Evolutionary conservation across 2,797 vertebrate genomes (phyloP), one percentile per base, ranked within the genome.

Genomic region (Pseudochaenichthys georgianus): DNA sequence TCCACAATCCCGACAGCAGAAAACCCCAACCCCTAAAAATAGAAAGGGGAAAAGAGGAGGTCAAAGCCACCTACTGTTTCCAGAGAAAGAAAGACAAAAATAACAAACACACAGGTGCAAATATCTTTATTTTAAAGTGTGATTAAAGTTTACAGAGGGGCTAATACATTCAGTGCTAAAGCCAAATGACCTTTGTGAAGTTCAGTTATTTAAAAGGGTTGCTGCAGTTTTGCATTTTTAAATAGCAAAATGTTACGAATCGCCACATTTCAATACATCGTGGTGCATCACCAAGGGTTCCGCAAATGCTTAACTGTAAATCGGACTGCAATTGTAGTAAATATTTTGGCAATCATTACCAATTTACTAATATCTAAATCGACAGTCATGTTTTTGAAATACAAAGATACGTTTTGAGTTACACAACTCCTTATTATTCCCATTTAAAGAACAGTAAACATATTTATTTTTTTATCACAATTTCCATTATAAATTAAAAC

Each of bases 1-100:
- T 79, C 90, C 95, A 80, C 92, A 94, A 87, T 94, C 90, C 68
- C 74, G 89, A 90, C 89, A 91, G 88, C 83, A 93, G 93, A 93
- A 93, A 89, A 88, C 78, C 82, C 89, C 90, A 83, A 87, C 88
- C 80, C 93, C 95, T 96, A 93, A 73, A 92, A 94, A 90, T 72
- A 95, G 81, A 94, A 89, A 93, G 77, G 81, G 84, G 82, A 94
- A 92, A 92, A 93, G 75, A 78, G 87, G 88, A 91, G 86, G 91
- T 94, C 90, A 94, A 91, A 82, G 80, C 78, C 77, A 90, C 83
- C 34, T 91, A 87, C 87, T 86, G 80, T 75, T 88, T 82, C 69
- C 70, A 88, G 65, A 79, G 51, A 83, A 82, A 68, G 72, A 73
- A 69, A 86, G 59, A 70, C 65, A 9, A 23, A 48, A 59, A 75